Evolutionary conservation across 1,140 invertebrate genomes (phyloP), one percentile per base, ranked within the genome.

Genomic region (Brachionus manjavacas): DNA sequence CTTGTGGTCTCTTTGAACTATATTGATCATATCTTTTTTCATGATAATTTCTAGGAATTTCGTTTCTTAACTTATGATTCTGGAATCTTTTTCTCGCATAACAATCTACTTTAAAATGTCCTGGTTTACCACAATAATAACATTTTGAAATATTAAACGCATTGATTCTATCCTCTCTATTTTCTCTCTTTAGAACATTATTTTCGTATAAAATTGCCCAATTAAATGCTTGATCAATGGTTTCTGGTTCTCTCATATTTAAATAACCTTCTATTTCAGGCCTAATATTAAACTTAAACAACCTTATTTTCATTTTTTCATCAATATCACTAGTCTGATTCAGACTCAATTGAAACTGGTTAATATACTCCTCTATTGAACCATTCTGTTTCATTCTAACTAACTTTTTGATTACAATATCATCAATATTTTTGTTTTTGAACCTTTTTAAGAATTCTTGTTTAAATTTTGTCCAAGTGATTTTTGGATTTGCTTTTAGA

Each of bases 251-350:
- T 39, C 68, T 20, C n/a, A 72, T 39, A 72, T 72, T 72, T 72
- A 72, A 72, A 72, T 72, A 39, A 8, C 35, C 68, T 72, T 72
- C 68, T 39, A 72, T 20, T 41, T 72, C 68, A 20, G 68, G 68
- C 3, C 35, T 72, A 72, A 72, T 16, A 72, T 72, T 72, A 72
- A 14, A 72, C n/a, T 72, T 72, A 72, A 72, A 72, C n/a, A n/a
- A n/a, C n/a, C n/a, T n/a, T n/a, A n/a, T n/a, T n/a, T n/a, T n/a
- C n/a, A n/a, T n/a, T n/a, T n/a, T n/a, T n/a, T n/a, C 11, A 43
- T 74, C 49, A 55, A 55, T 68, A n/a, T 68, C 64, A 68, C 25
- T 68, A 68, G 31, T 35, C 31, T 68, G 12, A 68, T 68, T 68
- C 2, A 68, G 31, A 68, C 31, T 68, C 35, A 72, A 39, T 72